Evolutionary conservation across 1,140 invertebrate species (phyloP).

Genomic region (Amyelois transitella): DNA sequence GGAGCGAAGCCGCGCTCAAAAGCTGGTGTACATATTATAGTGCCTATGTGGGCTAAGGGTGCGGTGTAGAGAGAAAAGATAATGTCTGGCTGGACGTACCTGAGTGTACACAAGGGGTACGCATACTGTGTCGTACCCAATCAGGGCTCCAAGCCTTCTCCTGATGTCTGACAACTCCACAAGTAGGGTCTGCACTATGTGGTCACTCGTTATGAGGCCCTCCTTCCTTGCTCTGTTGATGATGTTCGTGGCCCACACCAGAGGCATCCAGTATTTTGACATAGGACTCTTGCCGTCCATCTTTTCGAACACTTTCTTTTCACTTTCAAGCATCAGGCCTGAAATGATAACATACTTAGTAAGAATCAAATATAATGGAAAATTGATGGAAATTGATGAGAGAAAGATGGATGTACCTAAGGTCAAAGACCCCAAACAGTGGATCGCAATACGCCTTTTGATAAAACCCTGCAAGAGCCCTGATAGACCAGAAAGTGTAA

Average conservation of each 20-base stretch:
- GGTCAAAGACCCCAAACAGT: too few species aligned
- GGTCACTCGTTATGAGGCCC: slow-evolving; percentile 86
- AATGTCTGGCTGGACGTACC: slow-evolving; percentile 63
- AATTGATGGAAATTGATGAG: too few species aligned
- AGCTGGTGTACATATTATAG: too few species aligned
- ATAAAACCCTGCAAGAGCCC: too few species aligned
- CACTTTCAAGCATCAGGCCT: slow-evolving; percentile 93
- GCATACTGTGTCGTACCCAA: slow-evolving; percentile 97
- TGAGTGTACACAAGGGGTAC: slow-evolving; percentile 98
- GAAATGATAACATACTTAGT: slow-evolving; percentile 25
- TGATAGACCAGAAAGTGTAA: too few species aligned
- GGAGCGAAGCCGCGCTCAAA: too few species aligned
- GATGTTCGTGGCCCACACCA: slow-evolving; percentile 93
- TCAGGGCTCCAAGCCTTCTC: slow-evolving; percentile 84
- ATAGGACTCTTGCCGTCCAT: slow-evolving; percentile 90
- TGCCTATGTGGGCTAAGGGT: too few species aligned
- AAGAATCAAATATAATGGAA: too few species aligned
- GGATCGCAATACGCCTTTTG: too few species aligned
- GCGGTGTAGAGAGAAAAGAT: neutral
- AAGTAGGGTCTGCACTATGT: slow-evolving; percentile 89
- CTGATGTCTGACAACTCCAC: slow-evolving; percentile 89
- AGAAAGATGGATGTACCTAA: too few species aligned
- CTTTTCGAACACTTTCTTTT: slow-evolving; percentile 91
- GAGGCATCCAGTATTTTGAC: slow-evolving; percentile 95
- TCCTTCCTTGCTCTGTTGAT: slow-evolving; percentile 90